Base-by-base conservation (phyloP, 2,888 invertebrate genomes). In the Mythimna lalbum region DNA sequence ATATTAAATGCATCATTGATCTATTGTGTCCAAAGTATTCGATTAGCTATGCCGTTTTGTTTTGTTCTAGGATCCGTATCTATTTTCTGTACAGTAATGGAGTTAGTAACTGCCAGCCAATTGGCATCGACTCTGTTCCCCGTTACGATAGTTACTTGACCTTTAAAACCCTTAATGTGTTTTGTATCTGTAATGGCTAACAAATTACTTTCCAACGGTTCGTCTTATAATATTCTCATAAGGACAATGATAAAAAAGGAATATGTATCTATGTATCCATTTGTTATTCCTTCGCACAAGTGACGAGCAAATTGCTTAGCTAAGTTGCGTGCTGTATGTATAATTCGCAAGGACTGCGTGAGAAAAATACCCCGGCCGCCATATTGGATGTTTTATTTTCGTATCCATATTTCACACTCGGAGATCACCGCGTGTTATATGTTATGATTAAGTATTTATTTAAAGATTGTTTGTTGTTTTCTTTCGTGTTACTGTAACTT, bases 311-410 rank as follows among this genome's bases (percentile, higher is more conserved):
- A 91, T 90, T 90, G 89, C 90, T 87, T 86, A 88, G 87, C 89
- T 91, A 90, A 91, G 64, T 91, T 90, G 88, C 88, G 87, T 82
- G 86, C 83, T 82, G 82, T 90, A 87, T 85, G 82, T 90, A 87
- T 85, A 78, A 80, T 82, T 89, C 86, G 84, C 82, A 85, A 84
- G 86, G 84, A 90, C 87, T 85, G 90, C 93, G 92, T 93, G 93
- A 91, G 94, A 94, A 93, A 92, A 91, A 91, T 90, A 85, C 86
- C 78, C 81, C 73, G 83, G 85, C 86, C 82, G 87, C 89, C 88
- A 89, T 87, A 85, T 89, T 89, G 86, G 81, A 85, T 78, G 89
- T 90, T 92, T 92, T 92, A 88, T 93, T 93, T 93, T 89, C 75
- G 83, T 88, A 84, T 80, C 83, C 88, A 87, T 89, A 90, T 87